These are phyloP conservation scores for Drosophila parvula DNA, from an alignment of 1,140 invertebrate genomes.

Conservation along the genomic window DNA sequence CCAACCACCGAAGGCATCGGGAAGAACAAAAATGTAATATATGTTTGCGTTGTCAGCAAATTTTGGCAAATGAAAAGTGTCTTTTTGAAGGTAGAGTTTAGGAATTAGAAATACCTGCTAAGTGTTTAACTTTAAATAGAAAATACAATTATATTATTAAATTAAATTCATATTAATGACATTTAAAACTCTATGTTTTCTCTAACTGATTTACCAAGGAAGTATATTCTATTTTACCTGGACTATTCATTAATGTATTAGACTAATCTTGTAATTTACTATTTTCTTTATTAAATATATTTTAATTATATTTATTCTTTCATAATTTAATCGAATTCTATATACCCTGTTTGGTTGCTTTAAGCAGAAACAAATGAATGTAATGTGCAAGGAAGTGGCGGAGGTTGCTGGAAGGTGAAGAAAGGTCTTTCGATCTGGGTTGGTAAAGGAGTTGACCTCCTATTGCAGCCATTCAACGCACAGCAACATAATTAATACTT, in stretches of 20 bases:
- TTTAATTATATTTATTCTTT: not conserved
- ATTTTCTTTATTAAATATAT: not conserved
- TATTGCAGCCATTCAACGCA: conserved; percentile 52
- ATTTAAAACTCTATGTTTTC: too few species aligned
- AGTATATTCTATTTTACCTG: too few species aligned
- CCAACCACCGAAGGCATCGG: conserved; percentile 3
- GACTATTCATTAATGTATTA: not conserved
- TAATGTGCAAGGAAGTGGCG: conserved; percentile 2
- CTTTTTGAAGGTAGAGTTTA: too few species aligned
- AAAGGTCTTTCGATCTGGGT: conserved; percentile 17
- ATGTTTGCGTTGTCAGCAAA: conserved; percentile 29
- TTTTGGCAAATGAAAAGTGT: conserved; percentile 9
- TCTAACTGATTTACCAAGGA: too few species aligned
- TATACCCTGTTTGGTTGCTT: not conserved
- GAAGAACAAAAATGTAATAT: conserved; percentile 18
- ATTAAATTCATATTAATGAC: too few species aligned
- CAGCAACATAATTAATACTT: conserved; percentile 67
- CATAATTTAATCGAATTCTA: too few species aligned
- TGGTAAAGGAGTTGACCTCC: conserved; percentile 32
- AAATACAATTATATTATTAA: too few species aligned
- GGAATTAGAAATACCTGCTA: not conserved
- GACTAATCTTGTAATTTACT: not conserved
- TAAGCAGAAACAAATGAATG: not conserved
- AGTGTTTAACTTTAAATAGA: too few species aligned
- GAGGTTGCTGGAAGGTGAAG: not conserved